Evolutionary conservation across 2,113 vertebrate species (phyloP).

Genomic region (Gambusia affinis): DNA sequence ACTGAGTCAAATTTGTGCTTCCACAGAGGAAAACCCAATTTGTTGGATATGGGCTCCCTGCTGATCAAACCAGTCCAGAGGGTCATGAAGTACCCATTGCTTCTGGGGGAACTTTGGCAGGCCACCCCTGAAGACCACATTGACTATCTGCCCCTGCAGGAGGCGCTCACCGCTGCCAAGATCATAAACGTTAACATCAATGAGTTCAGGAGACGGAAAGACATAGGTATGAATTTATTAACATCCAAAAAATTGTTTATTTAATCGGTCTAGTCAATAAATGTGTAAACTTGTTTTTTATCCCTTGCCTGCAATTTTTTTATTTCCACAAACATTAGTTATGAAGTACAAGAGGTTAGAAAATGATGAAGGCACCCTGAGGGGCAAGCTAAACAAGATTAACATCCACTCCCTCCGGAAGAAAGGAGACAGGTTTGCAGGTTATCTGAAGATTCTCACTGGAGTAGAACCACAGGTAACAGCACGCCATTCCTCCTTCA

Average conservation of each 20-base stretch:
- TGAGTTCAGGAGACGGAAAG: slow-evolving; percentile 94
- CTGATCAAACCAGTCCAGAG: slow-evolving; percentile 97
- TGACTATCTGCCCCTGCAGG: slow-evolving; percentile 82
- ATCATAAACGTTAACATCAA: slow-evolving; percentile 94
- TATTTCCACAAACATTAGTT: slow-evolving; percentile 77
- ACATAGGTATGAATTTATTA: slow-evolving; percentile 83
- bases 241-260: not conserved
- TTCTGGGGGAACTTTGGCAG: slow-evolving; percentile 89
- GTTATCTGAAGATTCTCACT: slow-evolving; percentile 91
- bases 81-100: slow-evolving; percentile 95
- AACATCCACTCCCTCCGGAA: slow-evolving; percentile 97
- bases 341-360: slow-evolving; percentile 94
- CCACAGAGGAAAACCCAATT: slow-evolving; percentile 88
- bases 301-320: not conserved
- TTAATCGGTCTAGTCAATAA: not conserved
- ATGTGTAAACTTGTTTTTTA: not conserved
- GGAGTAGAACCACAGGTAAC: slow-evolving; percentile 93
- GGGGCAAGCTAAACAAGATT: slow-evolving; percentile 90
- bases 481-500: too few species aligned
- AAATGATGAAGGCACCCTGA: slow-evolving; percentile 88
- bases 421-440: slow-evolving; percentile 95
- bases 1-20: not conserved
- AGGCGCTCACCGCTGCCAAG: slow-evolving; percentile 85
- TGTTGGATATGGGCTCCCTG: slow-evolving; percentile 93
- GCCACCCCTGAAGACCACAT: slow-evolving; percentile 91